Evolutionary conservation across 2,888 invertebrate genomes (phyloP).

Genomic region (Heteropelma amictum): DNA sequence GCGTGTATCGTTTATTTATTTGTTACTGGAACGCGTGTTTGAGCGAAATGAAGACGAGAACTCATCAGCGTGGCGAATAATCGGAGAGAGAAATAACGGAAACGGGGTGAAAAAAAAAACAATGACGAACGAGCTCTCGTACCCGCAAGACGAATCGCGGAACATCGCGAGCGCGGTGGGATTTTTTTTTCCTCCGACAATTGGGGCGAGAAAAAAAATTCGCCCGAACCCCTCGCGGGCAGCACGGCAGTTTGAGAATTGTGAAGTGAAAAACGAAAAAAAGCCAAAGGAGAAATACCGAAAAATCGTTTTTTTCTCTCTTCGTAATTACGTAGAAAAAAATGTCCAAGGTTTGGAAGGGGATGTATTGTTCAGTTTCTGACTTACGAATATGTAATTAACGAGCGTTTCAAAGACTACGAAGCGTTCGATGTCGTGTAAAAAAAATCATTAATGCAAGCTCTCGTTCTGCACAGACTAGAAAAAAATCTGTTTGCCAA

Average conservation of each 20-base stretch:
- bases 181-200: too few species aligned
- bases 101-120: slow-evolving; percentile 12
- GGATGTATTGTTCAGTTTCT: neutral
- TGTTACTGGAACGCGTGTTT: slow-evolving; percentile 33
- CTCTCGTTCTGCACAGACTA: neutral
- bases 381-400: neutral
- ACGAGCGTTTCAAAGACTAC: neutral
- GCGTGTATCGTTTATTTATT: slow-evolving; percentile 20
- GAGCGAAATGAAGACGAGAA: slow-evolving; percentile 48
- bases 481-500: slow-evolving; percentile 19
- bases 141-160: slow-evolving; percentile 26
- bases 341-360: too few species aligned
- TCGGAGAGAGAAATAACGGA: slow-evolving; percentile 38
- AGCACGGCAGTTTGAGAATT: neutral
- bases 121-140: slow-evolving; percentile 20
- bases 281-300: too few species aligned
- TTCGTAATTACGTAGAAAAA: neutral
- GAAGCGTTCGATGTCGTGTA: neutral
- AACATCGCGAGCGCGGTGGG: slow-evolving; percentile 21
- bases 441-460: slow-evolving; percentile 20
- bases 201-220: too few species aligned
- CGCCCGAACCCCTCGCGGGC: slow-evolving; percentile 13
- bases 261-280: too few species aligned
- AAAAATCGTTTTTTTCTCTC: too few species aligned
- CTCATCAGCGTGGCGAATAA: slow-evolving; percentile 39